These are phyloP conservation scores for Acrossocheilus wenchowensis DNA, from an alignment of 2,797 vertebrate species.

Conservation along the genomic window DNA sequence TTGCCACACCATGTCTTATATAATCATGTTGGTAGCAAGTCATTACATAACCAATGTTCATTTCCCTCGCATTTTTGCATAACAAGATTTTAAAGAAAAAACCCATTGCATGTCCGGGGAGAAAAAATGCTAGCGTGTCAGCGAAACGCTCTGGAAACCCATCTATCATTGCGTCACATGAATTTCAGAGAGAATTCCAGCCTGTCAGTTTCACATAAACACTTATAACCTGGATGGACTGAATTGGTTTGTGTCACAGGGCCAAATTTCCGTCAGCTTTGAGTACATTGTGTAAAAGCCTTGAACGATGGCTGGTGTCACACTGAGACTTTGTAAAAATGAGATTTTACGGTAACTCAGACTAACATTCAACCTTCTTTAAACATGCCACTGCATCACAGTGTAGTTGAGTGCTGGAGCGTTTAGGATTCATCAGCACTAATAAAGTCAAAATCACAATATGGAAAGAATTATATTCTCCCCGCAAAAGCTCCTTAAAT, in stretches of 20 bases:
- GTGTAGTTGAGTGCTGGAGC: background rate
- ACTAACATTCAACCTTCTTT: background rate
- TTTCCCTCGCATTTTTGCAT: background rate
- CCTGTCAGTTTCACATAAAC: conserved; percentile 1
- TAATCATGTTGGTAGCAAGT: conserved; percentile 2
- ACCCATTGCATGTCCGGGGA: background rate
- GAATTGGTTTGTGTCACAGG: background rate
- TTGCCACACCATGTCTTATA: conserved; percentile 9
- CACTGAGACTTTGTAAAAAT: conserved; percentile 1
- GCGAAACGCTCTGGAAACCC: background rate
- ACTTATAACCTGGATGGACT: conserved; percentile 3
- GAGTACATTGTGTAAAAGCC: background rate
- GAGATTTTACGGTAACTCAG: background rate
- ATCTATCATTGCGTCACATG: conserved; percentile 14
- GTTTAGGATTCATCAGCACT: background rate
- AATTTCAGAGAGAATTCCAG: conserved; percentile 4
- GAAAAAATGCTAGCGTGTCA: background rate
- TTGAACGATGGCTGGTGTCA: background rate
- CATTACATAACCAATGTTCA: conserved; percentile 22
- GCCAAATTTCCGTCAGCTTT: background rate
- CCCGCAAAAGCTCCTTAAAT: background rate
- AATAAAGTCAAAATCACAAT: conserved; percentile 12
- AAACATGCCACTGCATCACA: conserved; percentile 18
- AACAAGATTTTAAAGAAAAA: conserved; percentile 1
- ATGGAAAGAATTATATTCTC: background rate